Evolutionary conservation across 1,140 invertebrate species (phyloP).

Genomic region (Thalassaphorura encarpata): DNA sequence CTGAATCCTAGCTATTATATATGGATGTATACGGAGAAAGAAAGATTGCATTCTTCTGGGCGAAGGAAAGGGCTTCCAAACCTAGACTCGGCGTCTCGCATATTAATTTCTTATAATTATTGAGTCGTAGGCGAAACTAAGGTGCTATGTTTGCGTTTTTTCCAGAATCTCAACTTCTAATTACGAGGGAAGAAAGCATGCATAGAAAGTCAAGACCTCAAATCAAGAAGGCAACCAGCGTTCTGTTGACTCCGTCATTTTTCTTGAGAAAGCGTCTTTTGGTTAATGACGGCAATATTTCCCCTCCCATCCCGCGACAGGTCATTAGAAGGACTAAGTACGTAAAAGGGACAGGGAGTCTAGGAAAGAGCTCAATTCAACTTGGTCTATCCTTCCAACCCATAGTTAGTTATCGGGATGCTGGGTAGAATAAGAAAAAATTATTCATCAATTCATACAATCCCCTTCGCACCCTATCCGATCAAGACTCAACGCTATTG

Average conservation of each 20-base stretch:
- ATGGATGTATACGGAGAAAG: no score
- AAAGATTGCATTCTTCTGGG: no score
- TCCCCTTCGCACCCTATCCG: slow-evolving; percentile 22
- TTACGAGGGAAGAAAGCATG: slow-evolving; percentile 29
- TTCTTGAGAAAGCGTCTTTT: slow-evolving; percentile 32
- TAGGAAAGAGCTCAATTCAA: slow-evolving; percentile 18
- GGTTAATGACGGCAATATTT: slow-evolving; percentile 36
- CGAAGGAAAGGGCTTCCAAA: slow-evolving; percentile 16
- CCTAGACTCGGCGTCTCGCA: slow-evolving; percentile 31
- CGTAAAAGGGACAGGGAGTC: no score
- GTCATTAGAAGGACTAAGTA: slow-evolving; percentile 34
- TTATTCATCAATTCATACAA: slow-evolving; percentile 32
- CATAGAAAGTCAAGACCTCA: slow-evolving; percentile 9
- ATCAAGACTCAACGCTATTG: slow-evolving; percentile 4
- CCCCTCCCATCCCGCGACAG: slow-evolving; percentile 32
- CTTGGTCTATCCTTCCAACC: no score
- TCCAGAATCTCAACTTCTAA: slow-evolving; percentile 29
- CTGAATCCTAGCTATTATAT: no score
- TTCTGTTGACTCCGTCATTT: slow-evolving; percentile 36
- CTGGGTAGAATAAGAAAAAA: slow-evolving; percentile 11
- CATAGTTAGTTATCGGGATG: no score
- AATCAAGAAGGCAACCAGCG: slow-evolving; percentile 7
- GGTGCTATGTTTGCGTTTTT: slow-evolving; percentile 36
- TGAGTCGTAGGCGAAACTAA: slow-evolving; percentile 26
- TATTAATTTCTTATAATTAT: slow-evolving; percentile 37